Evolutionary conservation across 2,888 invertebrate genomes (phyloP), one percentile per base, ranked within the genome.

Genomic region (Argynnis bischoffii): DNA sequence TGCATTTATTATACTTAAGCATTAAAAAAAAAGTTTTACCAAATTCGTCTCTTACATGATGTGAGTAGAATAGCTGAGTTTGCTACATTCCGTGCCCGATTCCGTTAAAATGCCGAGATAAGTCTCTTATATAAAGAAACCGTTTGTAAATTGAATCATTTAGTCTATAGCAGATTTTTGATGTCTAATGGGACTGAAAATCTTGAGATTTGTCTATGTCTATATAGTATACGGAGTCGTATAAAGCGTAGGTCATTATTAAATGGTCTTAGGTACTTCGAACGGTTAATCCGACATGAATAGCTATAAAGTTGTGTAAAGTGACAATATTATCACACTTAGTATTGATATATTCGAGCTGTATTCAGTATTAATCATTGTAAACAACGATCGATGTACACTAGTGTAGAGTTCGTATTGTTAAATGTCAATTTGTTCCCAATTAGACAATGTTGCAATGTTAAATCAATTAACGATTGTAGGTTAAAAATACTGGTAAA

Each of bases 391-490:
- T 35, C 46, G 55, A n/a, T 31, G 55, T 64, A 54, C 21, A 21
- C 18, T 60, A 69, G 41, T 48, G 48, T 64, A 56, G 50, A 48
- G 18, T 31, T 51, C 41, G 57, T 53, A 31, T 50, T 54, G 53
- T 67, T 48, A 55, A 54, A 53, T 11, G 70, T 70, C 67, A 70
- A 70, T 70, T 67, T 51, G 31, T 60, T 64, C 48, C 67, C 61
- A 56, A 69, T 66, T 66, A 66, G 13, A 54, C 46, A 21, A 63
- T 55, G 35, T 51, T 55, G 21, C 35, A 41, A 11, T 41, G 35
- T 41, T 50, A 51, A 61, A 70, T 65, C 53, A 54, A 59, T 69
- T 51, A 69, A 55, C 51, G 47, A 46, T 41, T 21, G 41, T 26
- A 63, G 55, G 50, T 57, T 35, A 57, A 55, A 41, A 41, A 41